phyloP scores from a whole-genome alignment of 2,113 vertebrate species.

The Chauna torquata region DNA sequence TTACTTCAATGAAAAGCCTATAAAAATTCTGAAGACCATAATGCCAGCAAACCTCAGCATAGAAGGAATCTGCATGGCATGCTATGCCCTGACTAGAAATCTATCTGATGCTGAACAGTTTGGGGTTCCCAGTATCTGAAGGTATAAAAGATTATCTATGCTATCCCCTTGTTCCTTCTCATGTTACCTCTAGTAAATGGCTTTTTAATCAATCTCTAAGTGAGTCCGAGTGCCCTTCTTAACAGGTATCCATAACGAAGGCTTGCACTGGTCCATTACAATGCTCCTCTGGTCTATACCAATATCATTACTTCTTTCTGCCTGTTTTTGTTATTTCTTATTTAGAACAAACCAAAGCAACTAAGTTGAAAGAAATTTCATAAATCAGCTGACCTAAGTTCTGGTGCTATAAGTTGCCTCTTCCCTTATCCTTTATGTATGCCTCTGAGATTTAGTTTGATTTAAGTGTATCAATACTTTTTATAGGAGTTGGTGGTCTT shows the following conservation, averaged over 20 bases:
- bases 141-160: neutral
- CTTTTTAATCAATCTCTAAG: neutral
- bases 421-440: neutral
- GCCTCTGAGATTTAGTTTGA: neutral
- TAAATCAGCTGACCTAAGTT: neutral
- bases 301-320: neutral
- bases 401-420: neutral
- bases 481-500: neutral
- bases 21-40: neutral
- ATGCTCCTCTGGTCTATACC: neutral
- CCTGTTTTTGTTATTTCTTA: neutral
- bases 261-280: neutral
- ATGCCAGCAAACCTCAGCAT: neutral
- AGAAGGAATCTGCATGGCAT: neutral
- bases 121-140: neutral
- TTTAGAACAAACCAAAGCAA: neutral
- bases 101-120: neutral
- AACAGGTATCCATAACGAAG: neutral
- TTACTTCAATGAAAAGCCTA: neutral
- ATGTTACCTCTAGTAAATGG: neutral
- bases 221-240: neutral
- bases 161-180: neutral
- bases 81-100: neutral
- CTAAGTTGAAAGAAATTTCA: neutral
- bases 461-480: neutral